Evolutionary conservation across 2,113 vertebrate species (phyloP), one percentile per base, ranked within the genome.

Genomic region (Myotis brandtii): DNA sequence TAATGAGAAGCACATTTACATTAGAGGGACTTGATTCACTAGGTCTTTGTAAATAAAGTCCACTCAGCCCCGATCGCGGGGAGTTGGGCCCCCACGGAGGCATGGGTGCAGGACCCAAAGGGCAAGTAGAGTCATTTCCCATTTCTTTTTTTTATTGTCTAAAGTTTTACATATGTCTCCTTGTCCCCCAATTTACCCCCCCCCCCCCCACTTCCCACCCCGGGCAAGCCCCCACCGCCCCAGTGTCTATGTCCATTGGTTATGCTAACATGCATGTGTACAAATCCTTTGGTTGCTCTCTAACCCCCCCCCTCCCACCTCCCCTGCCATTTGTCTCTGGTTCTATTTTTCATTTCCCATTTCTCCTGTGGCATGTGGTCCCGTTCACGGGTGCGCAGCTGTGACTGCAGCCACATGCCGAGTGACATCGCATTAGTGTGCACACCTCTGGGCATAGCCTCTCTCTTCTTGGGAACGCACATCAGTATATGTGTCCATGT

Each of bases 1-100:
- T 98, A 98, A 98, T 96, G 93, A 92, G 92, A 69, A 95, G 96
- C 94, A 59, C 70, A 92, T 98, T 98, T 98, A 97, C 98, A 93
- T 96, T 97, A 56, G 95, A 97, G 97, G 46, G 93, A 95, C 75
- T 96, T 98, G 97, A 98, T 98, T 97, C 98, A 98, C 95, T 86
- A 97, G 93, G 93, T 67, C 96, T 56, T 95, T 97, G 95, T 87
- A 97, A 98, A 98, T 97, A 98, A 97, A 91, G 92, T 97, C 91
- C 91, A 81, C 96, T 86, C 84, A 76, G 59, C 34, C 84, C 46
- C 84, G 97, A 67, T 10, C 86, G 89, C 54, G 56, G 69, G 92
- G 59, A 94, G 84, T 88, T 81, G 69, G 69, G 34, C 14, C 32
- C 12, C 37, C 21, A 40, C 90, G 43, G 43, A 94, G 13, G 43